phyloP scores from a whole-genome alignment of 35 echinoderm and acorn worm species.

The Hemicentrotus pulcherrimus region DNA sequence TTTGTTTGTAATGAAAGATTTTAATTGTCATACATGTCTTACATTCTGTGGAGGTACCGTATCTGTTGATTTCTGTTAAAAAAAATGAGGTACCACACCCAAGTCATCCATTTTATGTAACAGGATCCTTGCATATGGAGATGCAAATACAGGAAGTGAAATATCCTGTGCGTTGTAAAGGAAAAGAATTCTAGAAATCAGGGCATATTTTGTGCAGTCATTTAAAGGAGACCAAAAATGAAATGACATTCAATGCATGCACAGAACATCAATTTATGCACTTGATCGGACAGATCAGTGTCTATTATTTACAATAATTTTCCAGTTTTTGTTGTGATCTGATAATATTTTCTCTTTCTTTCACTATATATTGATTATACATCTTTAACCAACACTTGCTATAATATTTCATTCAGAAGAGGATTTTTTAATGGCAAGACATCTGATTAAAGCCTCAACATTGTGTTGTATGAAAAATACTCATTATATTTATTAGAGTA shows the following conservation, averaged over 20 bases:
- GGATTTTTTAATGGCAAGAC: background rate
- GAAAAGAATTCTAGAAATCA: background rate
- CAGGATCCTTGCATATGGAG: background rate
- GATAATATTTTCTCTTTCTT: background rate
- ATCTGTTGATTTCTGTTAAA: background rate
- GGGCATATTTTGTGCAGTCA: background rate
- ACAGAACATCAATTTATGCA: background rate
- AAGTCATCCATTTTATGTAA: background rate
- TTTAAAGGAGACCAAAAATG: constrained; percentile 1
- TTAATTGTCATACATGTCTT: background rate
- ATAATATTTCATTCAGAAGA: constrained; percentile 2
- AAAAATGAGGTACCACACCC: background rate
- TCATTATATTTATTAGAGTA: background rate
- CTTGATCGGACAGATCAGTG: background rate
- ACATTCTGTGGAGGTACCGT: background rate
- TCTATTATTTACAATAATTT: background rate
- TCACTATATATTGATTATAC: background rate
- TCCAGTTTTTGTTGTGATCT: background rate
- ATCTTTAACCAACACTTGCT: background rate
- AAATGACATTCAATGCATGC: constrained; percentile 1
- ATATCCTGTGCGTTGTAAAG: background rate
- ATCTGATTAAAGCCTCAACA: constrained; percentile 1
- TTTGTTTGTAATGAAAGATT: background rate
- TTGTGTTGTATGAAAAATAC: background rate
- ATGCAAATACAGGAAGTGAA: background rate